phyloP scores from a whole-genome alignment of 2,113 vertebrate genomes.

The Oreochromis spilurus region DNA sequence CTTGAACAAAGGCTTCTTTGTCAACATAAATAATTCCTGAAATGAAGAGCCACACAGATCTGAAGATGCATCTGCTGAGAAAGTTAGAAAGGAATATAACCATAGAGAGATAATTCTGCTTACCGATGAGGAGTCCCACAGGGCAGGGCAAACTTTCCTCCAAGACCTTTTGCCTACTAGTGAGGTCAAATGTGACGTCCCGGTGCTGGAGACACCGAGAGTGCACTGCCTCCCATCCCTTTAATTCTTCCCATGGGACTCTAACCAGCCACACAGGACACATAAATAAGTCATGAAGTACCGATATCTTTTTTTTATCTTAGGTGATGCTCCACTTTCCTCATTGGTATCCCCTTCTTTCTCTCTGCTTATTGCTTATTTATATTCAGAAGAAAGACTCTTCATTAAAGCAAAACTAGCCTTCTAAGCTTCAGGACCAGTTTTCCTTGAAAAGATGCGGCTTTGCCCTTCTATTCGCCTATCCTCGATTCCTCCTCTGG shows the following conservation, averaged over 20 bases:
- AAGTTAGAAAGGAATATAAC: slow-evolving; percentile 16
- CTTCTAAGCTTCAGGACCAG: neutral
- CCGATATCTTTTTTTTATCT: slow-evolving; percentile 33
- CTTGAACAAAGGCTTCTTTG: neutral
- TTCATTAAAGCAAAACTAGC: neutral
- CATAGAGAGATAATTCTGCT: slow-evolving; percentile 14
- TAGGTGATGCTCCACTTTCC: slow-evolving; percentile 3
- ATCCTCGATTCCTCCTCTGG: slow-evolving; percentile 36
- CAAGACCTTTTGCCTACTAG: neutral
- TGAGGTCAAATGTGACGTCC: slow-evolving; percentile 21
- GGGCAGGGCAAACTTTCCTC: neutral
- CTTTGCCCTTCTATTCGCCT: slow-evolving; percentile 10
- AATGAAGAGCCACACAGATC: neutral
- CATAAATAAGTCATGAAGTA: slow-evolving; percentile 68
- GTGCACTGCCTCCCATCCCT: slow-evolving; percentile 4
- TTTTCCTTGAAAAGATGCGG: neutral
- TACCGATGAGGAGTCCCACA: slow-evolving; percentile 1
- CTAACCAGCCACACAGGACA: slow-evolving; percentile 14
- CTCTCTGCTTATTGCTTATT: neutral
- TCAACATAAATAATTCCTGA: slow-evolving; percentile 22
- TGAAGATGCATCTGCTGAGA: neutral
- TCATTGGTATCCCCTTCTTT: neutral
- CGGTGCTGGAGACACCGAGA: slow-evolving; percentile 3
- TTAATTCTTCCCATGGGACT: slow-evolving; percentile 48
- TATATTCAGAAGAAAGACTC: neutral